These are phyloP conservation scores for Mamestra brassicae DNA, from an alignment of 2,888 invertebrate genomes.

Conservation along the genomic window DNA sequence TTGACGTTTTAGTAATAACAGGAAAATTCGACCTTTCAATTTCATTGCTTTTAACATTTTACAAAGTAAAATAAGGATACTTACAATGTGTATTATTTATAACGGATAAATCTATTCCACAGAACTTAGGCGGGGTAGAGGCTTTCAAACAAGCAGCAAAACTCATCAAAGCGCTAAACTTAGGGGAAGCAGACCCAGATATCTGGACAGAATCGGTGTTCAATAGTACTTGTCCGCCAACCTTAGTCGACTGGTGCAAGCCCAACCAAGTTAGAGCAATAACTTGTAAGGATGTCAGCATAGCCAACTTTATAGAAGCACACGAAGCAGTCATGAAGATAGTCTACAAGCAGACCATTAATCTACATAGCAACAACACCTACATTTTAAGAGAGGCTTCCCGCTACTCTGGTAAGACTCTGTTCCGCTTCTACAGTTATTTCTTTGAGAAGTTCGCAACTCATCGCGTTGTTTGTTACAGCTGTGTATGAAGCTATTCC, in stretches of 20 bases:
- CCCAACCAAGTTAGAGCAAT: conserved; percentile 85
- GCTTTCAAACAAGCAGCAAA: conserved; percentile 88
- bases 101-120: conserved; percentile 50
- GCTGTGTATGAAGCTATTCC: conserved; percentile 90
- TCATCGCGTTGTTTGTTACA: conserved; percentile 68
- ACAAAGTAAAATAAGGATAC: neutral
- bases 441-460: conserved; percentile 44
- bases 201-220: conserved; percentile 88
- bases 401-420: conserved; percentile 85
- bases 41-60: conserved; percentile 16
- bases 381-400: conserved; percentile 86
- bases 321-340: conserved; percentile 89
- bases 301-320: conserved; percentile 89
- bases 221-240: conserved; percentile 85
- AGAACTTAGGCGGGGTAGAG: conserved; percentile 87
- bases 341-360: conserved; percentile 85
- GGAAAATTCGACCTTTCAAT: conserved; percentile 13
- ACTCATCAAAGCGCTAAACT: conserved; percentile 82
- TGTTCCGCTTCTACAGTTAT: conserved; percentile 40
- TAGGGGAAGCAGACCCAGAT: conserved; percentile 85
- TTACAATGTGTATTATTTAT: conserved; percentile 12
- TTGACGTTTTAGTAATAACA: conserved; percentile 1
- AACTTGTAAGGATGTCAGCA: conserved; percentile 89
- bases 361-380: conserved; percentile 87
- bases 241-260: conserved; percentile 88